Evolutionary conservation across 2,888 invertebrate genomes (phyloP), one percentile per base, ranked within the genome.

Genomic region (Eupeodes luniger): DNA sequence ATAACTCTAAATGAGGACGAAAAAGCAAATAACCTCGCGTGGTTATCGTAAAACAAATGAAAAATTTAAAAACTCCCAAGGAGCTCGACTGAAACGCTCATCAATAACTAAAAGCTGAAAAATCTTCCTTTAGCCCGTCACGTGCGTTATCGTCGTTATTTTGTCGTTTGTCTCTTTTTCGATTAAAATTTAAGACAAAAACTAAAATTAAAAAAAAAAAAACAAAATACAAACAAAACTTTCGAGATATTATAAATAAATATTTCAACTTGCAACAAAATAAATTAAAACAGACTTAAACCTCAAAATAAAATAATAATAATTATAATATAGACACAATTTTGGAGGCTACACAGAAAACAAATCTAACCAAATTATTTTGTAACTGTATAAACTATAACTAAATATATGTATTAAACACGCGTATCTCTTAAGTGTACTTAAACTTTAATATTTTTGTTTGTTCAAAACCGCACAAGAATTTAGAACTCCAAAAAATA

Each of bases 1-100:
- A 84, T 61, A 80, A 84, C 87, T 83, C 87, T 87, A 87, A 87
- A 87, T 87, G 87, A 84, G 80, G 87, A 84, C 87, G 87, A 87
- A 81, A 87, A 87, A 87, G 87, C 84, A 87, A 84, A n/a, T 81
- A 81, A 87, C 77, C 49, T 72, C 80, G 12, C 84, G 87, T 80
- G 83, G 84, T 84, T 84, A 80, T 69, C 87, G 87, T 87, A 84
- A 81, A 87, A 84, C 87, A 70, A 80, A 84, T 87, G 87, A 84
- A 67, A 83, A 87, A 83, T 83, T 83, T 57, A 87, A 87, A 83
- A 87, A 87, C 72, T 84, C 77, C 77, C 87, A 84, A 72, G 84
- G 87, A 49, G 80, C 83, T 77, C 83, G 84, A 84, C 80, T 87
- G 83, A 87, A 87, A 87, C 59, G 76, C 47, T 74, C 64, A 19